A percentile compares a stretch with the other conserved stretches of the same genome.
phyloP scores from a whole-genome alignment of 1,140 invertebrate species.

The Bacillus rossius region DNA sequence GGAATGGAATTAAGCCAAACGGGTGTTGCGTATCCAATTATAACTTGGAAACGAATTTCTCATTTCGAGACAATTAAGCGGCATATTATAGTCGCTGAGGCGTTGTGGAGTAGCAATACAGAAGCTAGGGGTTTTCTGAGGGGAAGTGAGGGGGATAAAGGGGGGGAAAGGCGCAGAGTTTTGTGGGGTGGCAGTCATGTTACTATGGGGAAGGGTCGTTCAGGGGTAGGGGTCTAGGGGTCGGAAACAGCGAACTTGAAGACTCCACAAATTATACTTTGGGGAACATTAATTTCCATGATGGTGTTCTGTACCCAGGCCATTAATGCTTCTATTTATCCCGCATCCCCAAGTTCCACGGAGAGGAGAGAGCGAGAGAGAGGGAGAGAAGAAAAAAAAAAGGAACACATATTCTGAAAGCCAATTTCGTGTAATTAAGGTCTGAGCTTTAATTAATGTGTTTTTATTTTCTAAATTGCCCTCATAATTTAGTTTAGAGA shows the following conservation, averaged over 20 bases:
- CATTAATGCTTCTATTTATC: too few relatives aligned
- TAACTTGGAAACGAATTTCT: slow-evolving; percentile 45
- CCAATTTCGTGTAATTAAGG: too few relatives aligned
- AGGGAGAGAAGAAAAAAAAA: too few relatives aligned
- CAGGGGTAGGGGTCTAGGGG: neutral
- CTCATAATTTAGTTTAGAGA: too few relatives aligned
- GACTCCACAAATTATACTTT: slow-evolving; percentile 45
- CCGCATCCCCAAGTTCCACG: too few relatives aligned
- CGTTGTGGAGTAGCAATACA: slow-evolving; percentile 35
- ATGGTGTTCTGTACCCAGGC: slow-evolving; percentile 25
- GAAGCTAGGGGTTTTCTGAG: slow-evolving; percentile 19
- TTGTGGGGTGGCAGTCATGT: neutral
- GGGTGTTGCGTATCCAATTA: slow-evolving; percentile 40
- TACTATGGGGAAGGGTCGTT: neutral
- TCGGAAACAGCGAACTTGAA: slow-evolving; percentile 14
- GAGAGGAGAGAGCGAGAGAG: too few relatives aligned
- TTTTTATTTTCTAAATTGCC: too few relatives aligned
- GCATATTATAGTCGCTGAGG: slow-evolving; percentile 42
- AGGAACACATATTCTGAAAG: too few relatives aligned
- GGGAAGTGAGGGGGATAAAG: too few relatives aligned
- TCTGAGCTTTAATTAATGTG: too few relatives aligned
- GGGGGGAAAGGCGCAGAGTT: too few relatives aligned
- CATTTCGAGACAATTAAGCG: slow-evolving; percentile 46
- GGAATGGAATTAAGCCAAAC: slow-evolving; percentile 18
- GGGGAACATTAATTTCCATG: slow-evolving; percentile 45